Percentiles rank a stretch among this genome's conserved stretches.
Evolutionary conservation across 2,888 invertebrate genomes (phyloP).

Genomic region (Keiferia lycopersicella): DNA sequence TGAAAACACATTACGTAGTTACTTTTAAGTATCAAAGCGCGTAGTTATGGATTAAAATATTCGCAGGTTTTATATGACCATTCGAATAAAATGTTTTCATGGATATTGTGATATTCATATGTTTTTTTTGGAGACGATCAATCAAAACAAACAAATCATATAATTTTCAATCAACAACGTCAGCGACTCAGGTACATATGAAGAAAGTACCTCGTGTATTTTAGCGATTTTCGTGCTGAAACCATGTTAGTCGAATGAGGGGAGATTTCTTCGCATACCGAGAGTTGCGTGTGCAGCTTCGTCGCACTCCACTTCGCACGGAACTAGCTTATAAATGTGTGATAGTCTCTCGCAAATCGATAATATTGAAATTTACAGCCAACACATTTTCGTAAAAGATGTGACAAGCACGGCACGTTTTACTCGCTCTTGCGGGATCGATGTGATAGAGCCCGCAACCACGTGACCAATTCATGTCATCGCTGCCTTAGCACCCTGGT

Average conservation of each 20-base stretch:
- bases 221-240: background rate
- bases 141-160: too few relatives aligned
- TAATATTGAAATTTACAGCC: slow-evolving; percentile 29
- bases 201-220: background rate
- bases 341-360: slow-evolving; percentile 38
- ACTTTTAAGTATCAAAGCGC: too few relatives aligned
- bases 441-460: background rate
- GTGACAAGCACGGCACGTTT: background rate
- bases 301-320: slow-evolving; percentile 72
- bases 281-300: slow-evolving; percentile 59
- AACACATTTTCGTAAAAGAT: background rate
- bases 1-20: too few relatives aligned
- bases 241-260: slow-evolving; percentile 5
- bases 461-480: slow-evolving; percentile 12
- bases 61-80: too few relatives aligned
- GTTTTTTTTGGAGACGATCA: too few relatives aligned
- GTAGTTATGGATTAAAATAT: too few relatives aligned
- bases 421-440: slow-evolving; percentile 18
- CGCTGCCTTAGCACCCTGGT: slow-evolving; percentile 29
- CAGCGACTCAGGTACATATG: too few relatives aligned
- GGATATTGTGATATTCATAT: too few relatives aligned
- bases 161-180: too few relatives aligned
- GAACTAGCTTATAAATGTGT: slow-evolving; percentile 43
- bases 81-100: too few relatives aligned
- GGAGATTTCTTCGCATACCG: slow-evolving; percentile 73